phyloP scores from a whole-genome alignment of 2,797 vertebrate species.

The Trematomus bernacchii region DNA sequence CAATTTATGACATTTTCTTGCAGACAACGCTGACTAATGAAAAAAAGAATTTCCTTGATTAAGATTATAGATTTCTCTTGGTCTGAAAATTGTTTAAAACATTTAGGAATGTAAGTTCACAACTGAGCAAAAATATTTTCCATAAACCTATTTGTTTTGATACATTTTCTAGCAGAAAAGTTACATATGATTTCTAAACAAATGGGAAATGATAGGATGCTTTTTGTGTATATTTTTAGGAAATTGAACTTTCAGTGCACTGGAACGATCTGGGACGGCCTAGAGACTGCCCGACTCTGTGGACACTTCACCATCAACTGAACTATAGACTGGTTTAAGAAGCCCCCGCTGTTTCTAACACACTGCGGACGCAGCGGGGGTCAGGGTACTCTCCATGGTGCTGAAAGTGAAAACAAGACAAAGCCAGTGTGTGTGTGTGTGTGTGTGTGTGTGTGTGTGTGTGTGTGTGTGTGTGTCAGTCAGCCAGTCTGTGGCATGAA shows the following conservation, averaged over 20 bases:
- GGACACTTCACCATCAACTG: slow-evolving; percentile 37
- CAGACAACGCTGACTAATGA: too few species aligned
- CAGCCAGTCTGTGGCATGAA: slow-evolving; percentile 37
- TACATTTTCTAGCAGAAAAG: too few species aligned
- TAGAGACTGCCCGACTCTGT: slow-evolving; percentile 23
- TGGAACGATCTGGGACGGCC: not conserved
- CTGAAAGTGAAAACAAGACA: slow-evolving; percentile 51
- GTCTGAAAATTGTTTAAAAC: too few species aligned
- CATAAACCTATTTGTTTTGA: too few species aligned
- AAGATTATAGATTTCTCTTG: too few species aligned
- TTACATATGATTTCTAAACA: not conserved
- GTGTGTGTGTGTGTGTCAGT: not conserved
- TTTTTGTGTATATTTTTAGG: not conserved
- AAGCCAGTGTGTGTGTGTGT: slow-evolving; percentile 14
- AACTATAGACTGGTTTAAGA: slow-evolving; percentile 44
- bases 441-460: not conserved
- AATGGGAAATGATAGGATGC: not conserved
- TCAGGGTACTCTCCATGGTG: slow-evolving; percentile 50
- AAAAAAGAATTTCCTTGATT: too few species aligned
- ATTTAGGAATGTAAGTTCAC: too few species aligned
- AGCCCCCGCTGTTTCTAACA: slow-evolving; percentile 28
- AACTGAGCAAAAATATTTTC: too few species aligned
- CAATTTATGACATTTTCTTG: too few species aligned
- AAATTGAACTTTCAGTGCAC: slow-evolving; percentile 15
- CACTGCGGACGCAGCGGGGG: slow-evolving; percentile 83